Evolutionary conservation across 2,888 invertebrate genomes (phyloP), one percentile per base, ranked within the genome.

Genomic region (Epistrophella euchroma): DNA sequence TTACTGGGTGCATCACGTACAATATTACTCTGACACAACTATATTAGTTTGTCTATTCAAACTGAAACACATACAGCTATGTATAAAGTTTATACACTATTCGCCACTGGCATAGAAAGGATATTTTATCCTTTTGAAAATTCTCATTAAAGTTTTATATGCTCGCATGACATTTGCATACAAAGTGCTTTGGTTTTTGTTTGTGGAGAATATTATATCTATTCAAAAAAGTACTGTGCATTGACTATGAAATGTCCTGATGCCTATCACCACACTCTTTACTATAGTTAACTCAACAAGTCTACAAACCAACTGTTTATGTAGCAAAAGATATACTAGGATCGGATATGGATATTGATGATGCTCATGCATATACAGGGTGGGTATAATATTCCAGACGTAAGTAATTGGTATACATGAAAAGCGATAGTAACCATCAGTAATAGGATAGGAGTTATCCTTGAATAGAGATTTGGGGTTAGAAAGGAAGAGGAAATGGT

Each of bases 81-180:
- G 15, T 15, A n/a, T n/a, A n/a, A n/a, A 35, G 32, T 56, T 5
- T 60, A 15, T 25, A 15, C 1, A 5, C 6, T 15, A 37, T 17
- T 5, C 17, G 7, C 1, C 28, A 6, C 52, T n/a, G 40, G 64
- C 45, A 64, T 40, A 52, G 25, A 60, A 40, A 60, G 40, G 47
- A 40, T 56, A 58, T 68, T 45, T 52, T 70, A 79, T 56, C 74
- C 74, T 75, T 71, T 43, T 56, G 35, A 52, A 72, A 64, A 58
- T 74, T 37, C 78, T 78, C 78, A 84, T 84, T 84, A 84, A 84
- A 79, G 71, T 84, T 79, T 58, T 66, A 84, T 79, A 84, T 43
- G 66, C 45, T 79, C 40, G 56, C 75, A 74, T 79, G 74, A 74
- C 74, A 84, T 84, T 79, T 75, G 71, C 75, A 84, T 79, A 79